These are phyloP conservation scores for Apis florea DNA, from an alignment of 1,140 invertebrate genomes.

Conservation along the genomic window DNA sequence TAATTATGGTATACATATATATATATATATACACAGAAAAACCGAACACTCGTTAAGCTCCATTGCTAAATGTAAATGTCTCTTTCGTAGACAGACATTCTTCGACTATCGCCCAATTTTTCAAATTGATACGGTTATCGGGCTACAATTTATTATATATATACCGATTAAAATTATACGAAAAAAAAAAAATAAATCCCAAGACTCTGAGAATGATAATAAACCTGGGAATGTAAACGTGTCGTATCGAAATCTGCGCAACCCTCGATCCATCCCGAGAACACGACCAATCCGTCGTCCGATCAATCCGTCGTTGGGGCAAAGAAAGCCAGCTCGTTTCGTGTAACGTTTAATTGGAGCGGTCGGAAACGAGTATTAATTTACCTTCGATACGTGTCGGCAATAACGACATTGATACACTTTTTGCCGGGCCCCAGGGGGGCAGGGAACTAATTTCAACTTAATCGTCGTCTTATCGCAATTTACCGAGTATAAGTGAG, in stretches of 20 bases:
- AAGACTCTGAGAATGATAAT: too few species aligned
- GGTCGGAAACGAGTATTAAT: slow-evolving; percentile 60
- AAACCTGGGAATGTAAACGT: too few species aligned
- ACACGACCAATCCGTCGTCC: not conserved
- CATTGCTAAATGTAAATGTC: too few species aligned
- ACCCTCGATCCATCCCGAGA: not conserved
- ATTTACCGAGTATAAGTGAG: slow-evolving; percentile 64
- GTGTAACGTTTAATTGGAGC: slow-evolving; percentile 52
- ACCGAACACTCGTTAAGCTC: too few species aligned
- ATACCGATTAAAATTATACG: too few species aligned
- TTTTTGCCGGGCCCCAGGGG: slow-evolving; percentile 49
- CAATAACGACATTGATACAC: slow-evolving; percentile 63
- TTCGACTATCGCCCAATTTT: too few species aligned
- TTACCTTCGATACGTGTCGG: slow-evolving; percentile 62
- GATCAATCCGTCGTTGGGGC: not conserved
- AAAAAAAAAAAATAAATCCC: too few species aligned
- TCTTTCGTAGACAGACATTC: too few species aligned
- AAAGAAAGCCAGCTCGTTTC: slow-evolving; percentile 25
- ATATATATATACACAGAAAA: too few species aligned
- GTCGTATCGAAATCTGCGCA: not conserved
- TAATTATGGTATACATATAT: too few species aligned
- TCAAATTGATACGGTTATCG: too few species aligned
- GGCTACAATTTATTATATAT: too few species aligned
- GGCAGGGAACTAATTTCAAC: slow-evolving; percentile 57
- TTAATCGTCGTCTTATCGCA: slow-evolving; percentile 66